These are phyloP conservation scores for Heteronetta atricapilla DNA, from an alignment of 2,113 vertebrate genomes.

Conservation along the genomic window DNA sequence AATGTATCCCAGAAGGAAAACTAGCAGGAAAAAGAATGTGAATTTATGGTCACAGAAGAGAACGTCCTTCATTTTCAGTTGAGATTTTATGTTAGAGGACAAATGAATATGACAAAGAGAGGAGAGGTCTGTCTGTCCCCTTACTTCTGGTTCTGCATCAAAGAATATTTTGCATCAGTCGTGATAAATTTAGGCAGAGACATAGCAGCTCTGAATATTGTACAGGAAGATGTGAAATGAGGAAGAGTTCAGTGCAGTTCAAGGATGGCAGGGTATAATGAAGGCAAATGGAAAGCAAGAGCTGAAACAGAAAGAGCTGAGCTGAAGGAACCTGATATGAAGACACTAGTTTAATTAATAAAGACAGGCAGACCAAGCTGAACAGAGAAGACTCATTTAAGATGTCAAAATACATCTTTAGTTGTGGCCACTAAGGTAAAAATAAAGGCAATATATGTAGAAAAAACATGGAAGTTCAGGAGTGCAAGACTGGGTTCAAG, in stretches of 20 bases:
- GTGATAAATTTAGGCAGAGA: constrained; percentile 32
- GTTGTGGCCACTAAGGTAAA: background rate
- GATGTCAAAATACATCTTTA: constrained; percentile 24
- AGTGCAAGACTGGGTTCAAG: background rate
- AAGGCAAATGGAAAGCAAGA: constrained; percentile 35
- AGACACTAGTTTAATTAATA: constrained; percentile 42
- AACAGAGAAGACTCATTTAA: constrained; percentile 16
- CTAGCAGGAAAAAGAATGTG: background rate
- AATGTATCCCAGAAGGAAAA: constrained; percentile 15
- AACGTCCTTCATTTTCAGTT: background rate
- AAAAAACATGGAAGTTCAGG: background rate
- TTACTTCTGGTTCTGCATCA: background rate
- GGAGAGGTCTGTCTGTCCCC: background rate
- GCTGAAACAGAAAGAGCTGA: background rate
- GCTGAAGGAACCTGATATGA: background rate
- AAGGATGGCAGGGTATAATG: constrained; percentile 21
- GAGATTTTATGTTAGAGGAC: background rate
- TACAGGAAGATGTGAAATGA: background rate
- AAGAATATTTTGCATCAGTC: background rate
- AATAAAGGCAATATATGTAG: background rate
- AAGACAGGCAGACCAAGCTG: constrained; percentile 9
- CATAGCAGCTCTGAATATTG: constrained; percentile 14
- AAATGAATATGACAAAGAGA: background rate
- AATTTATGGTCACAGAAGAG: background rate
- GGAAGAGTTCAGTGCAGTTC: constrained; percentile 18